Percentiles rank a stretch among this genome's conserved stretches.
Evolutionary conservation across 2,113 vertebrate species (phyloP).

Genomic region (Indicator indicator): DNA sequence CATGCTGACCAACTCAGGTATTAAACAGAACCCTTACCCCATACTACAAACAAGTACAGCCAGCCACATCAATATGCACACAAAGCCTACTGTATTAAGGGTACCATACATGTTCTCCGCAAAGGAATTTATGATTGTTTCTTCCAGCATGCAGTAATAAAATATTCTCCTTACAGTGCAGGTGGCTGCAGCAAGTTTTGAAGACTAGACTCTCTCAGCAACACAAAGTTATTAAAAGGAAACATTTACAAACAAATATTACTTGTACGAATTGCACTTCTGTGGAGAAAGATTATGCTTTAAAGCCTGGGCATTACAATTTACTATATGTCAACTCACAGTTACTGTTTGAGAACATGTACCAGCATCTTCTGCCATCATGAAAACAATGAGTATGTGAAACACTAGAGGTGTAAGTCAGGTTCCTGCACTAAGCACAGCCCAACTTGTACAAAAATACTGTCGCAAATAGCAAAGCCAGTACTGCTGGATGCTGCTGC

Average conservation of each 20-base stretch:
- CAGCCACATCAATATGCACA: neutral
- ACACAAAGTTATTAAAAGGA: neutral
- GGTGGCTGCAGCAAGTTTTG: too few species aligned
- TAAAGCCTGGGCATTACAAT: neutral
- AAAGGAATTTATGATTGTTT: neutral
- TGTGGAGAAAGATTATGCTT: neutral
- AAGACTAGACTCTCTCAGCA: neutral
- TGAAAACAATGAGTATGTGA: rapidly evolving
- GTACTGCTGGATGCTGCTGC: neutral
- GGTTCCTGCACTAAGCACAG: neutral
- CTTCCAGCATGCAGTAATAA: neutral
- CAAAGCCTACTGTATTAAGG: neutral
- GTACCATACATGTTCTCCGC: neutral
- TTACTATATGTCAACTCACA: neutral
- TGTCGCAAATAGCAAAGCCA: neutral
- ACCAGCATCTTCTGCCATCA: neutral
- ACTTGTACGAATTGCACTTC: neutral
- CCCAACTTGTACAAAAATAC: neutral
- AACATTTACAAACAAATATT: neutral
- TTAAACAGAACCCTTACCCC: neutral
- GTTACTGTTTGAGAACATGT: too few species aligned
- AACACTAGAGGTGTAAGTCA: neutral
- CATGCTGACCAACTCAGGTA: neutral
- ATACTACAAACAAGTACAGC: neutral
- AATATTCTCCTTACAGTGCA: neutral